Evolutionary conservation across 2,113 vertebrate genomes (phyloP), one percentile per base, ranked within the genome.

Genomic region (Brachyistius frenatus): DNA sequence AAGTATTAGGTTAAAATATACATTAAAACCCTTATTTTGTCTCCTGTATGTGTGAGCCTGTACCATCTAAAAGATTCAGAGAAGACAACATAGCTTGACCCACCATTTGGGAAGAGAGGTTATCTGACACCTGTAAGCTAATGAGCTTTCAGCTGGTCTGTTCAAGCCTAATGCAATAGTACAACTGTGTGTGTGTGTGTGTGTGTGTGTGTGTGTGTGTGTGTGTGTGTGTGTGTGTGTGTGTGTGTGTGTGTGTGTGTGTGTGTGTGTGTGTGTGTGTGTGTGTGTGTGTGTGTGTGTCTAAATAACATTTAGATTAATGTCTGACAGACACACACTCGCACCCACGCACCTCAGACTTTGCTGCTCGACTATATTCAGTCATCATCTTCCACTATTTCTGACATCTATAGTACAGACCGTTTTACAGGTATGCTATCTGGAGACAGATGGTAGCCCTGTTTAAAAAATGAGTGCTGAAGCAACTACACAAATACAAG

Each of bases 371-470:
- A 35, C 35, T 35, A 37, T 35, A 58, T 63, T 23, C 33, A 53
- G 10, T 30, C 33, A 36, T 30, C n/a, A 60, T 66, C 49, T 57
- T 66, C 7, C 56, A 74, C 69, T 44, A 50, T 33, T 16, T 50
- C 76, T 35, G 60, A 78, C 66, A 61, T 52, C 75, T 72, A 66
- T 3, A 50, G 46, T 32, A 60, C 7, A 16, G 63, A 66, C 37
- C 35, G 32, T 69, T 86, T 83, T 69, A 84, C 74, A 84, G 65
- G 72, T 86, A 80, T 47, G 31, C 41, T 5, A 37, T 68, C 75
- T 76, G 35, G 65, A 88, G 73, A 80, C 87, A 91, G 87, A 90
- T 91, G 89, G 90, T 78, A 72, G 50, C 60, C 73, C 73, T 78
- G 70, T 83, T 78, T 66, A 54, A 78, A 78, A 78, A 69, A 44